These are phyloP conservation scores for Nebria salina DNA, from an alignment of 2,888 invertebrate genomes.

Conservation along the genomic window DNA sequence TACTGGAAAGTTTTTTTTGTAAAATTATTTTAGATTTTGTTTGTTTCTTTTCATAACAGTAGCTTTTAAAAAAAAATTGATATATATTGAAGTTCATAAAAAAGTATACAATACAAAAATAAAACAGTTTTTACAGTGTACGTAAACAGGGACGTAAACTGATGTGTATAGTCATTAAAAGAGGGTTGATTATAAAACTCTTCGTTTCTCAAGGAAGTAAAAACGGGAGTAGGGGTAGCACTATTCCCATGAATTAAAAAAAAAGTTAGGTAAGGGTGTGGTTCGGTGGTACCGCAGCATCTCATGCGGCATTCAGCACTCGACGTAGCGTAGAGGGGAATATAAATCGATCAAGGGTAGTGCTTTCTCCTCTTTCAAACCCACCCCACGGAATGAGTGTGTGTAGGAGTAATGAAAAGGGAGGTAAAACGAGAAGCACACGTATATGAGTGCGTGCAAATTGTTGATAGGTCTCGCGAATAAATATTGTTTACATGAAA, in stretches of 20 bases:
- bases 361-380: no score
- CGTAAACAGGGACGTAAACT: neutral
- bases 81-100: no score
- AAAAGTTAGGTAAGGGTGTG: conserved; percentile 23
- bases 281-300: conserved; percentile 16
- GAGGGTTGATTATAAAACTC: neutral
- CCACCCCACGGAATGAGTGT: neutral
- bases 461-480: conserved; percentile 7
- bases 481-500: conserved; percentile 9
- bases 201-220: neutral
- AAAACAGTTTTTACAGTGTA: neutral
- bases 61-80: no score
- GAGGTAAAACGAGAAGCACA: neutral
- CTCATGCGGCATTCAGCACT: conserved; percentile 13
- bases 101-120: neutral
- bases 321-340: conserved; percentile 7
- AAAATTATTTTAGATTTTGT: no score
- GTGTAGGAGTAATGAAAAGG: neutral
- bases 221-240: neutral
- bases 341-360: conserved; percentile 24
- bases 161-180: neutral
- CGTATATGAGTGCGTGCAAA: conserved; percentile 11
- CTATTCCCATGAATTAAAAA: conserved; percentile 11
- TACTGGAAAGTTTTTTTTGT: no score
- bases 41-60: no score